A percentile compares a stretch with the other conserved stretches of the same genome.
phyloP scores from a whole-genome alignment of 2,888 invertebrate species.

The Lycia hirtaria region DNA sequence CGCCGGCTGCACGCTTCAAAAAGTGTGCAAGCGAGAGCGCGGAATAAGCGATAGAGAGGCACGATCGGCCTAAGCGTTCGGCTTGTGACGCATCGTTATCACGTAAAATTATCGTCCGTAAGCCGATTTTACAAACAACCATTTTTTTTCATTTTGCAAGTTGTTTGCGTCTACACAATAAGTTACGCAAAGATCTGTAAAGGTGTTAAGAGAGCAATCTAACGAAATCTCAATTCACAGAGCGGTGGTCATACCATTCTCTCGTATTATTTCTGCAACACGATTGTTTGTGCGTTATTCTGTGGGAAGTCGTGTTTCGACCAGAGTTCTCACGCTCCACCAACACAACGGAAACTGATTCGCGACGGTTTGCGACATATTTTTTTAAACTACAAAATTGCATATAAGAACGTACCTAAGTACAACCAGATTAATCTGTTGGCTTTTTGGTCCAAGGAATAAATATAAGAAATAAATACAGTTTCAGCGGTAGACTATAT shows the following conservation, averaged over 20 bases:
- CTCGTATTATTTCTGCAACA: conserved; percentile 42
- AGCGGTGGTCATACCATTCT: conserved; percentile 47
- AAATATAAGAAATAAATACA: not conserved
- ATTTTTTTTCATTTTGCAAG: not conserved
- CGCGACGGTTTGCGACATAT: conserved; percentile 22
- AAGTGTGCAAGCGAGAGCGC: too few relatives aligned
- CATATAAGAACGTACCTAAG: not conserved
- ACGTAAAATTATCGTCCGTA: too few relatives aligned
- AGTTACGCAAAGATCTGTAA: conserved; percentile 27
- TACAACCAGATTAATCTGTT: not conserved
- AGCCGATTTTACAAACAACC: too few relatives aligned
- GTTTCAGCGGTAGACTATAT: too few relatives aligned
- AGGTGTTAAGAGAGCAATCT: conserved; percentile 39
- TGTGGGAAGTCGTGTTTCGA: conserved; percentile 39
- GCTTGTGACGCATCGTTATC: too few relatives aligned
- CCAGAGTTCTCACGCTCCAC: conserved; percentile 59
- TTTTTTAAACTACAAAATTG: conserved; percentile 19
- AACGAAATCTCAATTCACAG: conserved; percentile 43
- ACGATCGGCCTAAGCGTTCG: too few relatives aligned
- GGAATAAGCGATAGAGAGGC: too few relatives aligned
- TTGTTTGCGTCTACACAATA: conserved; percentile 15
- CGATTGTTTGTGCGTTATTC: conserved; percentile 37
- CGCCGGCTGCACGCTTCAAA: too few relatives aligned
- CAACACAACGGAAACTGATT: conserved; percentile 45
- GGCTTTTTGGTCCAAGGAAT: not conserved